Conservation (phyloP, 2,888 invertebrate genomes). For the Galeruca laticollis region DNA sequence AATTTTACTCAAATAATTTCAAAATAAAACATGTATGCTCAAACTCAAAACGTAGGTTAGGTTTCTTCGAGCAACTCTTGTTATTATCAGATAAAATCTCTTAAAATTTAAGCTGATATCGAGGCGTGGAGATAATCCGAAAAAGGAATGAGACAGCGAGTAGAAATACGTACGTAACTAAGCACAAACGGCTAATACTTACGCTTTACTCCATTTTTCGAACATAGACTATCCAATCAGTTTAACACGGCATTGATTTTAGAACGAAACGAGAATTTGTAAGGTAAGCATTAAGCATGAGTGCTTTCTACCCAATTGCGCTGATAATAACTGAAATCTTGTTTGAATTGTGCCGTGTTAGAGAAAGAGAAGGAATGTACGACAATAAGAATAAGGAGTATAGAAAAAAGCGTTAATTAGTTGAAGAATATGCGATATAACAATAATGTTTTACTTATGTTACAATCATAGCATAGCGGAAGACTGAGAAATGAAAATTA, state of each 20-base stretch:
- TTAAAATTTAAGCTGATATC: not conserved
- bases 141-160: not conserved
- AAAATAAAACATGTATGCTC: no score
- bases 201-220: conserved; percentile 14
- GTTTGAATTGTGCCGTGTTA: not conserved
- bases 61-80: not conserved
- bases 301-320: not conserved
- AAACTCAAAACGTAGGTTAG: no score
- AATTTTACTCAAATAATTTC: no score
- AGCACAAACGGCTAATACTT: conserved; percentile 25
- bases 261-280: conserved; percentile 14
- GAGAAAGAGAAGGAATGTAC: not conserved
- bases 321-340: not conserved
- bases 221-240: conserved; percentile 30
- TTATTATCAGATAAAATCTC: not conserved
- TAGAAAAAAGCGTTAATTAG: no score
- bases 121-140: not conserved
- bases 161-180: not conserved
- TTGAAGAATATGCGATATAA: no score
- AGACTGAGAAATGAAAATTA: no score
- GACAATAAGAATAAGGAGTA: not conserved
- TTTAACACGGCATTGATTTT: conserved; percentile 30
- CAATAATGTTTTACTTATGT: no score
- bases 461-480: no score
- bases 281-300: not conserved